These are phyloP conservation scores for Istiophorus platypterus DNA, from an alignment of 2,113 vertebrate species.

Conservation along the genomic window DNA sequence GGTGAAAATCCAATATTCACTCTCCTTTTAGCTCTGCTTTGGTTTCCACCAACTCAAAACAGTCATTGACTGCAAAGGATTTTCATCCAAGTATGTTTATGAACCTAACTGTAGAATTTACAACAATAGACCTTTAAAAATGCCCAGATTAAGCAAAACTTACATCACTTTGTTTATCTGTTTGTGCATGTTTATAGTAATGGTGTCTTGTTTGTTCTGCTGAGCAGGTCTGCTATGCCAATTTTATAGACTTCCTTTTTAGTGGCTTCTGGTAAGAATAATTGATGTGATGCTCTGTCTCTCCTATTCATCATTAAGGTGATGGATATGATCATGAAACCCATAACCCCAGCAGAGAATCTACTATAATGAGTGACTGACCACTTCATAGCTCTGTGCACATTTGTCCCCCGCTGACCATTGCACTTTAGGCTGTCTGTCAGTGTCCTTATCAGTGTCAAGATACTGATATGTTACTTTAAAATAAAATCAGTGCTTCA, in stretches of 20 bases:
- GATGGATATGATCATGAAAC: not conserved
- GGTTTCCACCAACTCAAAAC: too few species aligned
- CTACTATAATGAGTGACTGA: not conserved
- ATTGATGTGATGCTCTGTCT: not conserved
- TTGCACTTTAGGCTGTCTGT: not conserved
- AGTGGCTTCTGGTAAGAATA: not conserved
- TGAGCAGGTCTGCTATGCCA: not conserved
- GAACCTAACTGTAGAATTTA: too few species aligned
- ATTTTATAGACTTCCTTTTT: not conserved
- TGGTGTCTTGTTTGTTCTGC: not conserved
- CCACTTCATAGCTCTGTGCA: not conserved
- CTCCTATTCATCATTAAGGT: not conserved
- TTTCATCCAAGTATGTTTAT: too few species aligned
- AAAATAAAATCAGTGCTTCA: slow-evolving; percentile 7
- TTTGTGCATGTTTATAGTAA: not conserved
- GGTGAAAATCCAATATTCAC: too few species aligned
- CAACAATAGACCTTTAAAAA: too few species aligned
- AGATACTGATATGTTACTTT: not conserved
- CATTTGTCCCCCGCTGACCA: too few species aligned
- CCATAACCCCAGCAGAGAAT: not conserved
- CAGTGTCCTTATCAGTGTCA: not conserved
- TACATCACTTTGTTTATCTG: not conserved
- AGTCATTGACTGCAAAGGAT: too few species aligned
- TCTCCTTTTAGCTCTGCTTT: too few species aligned
- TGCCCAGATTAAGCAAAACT: too few species aligned